Conservation (phyloP, 53 echinoderm and acorn worm species). For the Patiria pectinifera region DNA sequence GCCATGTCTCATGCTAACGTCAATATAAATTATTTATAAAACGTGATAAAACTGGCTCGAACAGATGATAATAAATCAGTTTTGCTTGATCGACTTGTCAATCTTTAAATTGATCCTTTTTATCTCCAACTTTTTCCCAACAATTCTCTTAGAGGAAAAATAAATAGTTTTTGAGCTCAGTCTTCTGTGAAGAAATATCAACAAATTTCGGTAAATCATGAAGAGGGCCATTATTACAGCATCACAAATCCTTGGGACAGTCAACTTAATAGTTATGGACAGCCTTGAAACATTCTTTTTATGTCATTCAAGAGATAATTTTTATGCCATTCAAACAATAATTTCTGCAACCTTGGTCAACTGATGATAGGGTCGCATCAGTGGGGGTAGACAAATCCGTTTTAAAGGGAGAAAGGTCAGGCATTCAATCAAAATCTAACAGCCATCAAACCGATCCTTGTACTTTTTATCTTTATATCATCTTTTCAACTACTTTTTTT, state of each 20-base stretch:
- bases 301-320: conserved; percentile 32
- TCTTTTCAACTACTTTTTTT: too few species aligned
- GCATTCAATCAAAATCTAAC: background rate
- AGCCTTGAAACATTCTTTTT: conserved; percentile 32
- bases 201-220: background rate
- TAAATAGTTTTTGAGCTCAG: background rate
- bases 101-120: background rate
- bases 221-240: background rate
- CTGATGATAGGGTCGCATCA: background rate
- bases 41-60: background rate
- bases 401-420: background rate
- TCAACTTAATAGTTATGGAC: background rate
- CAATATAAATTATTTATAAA: background rate
- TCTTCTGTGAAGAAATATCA: background rate
- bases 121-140: background rate
- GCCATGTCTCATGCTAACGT: background rate
- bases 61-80: background rate
- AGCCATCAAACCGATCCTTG: too few species aligned
- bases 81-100: background rate
- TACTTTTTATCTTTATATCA: background rate
- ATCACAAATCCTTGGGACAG: conserved; percentile 13
- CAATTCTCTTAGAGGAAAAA: background rate
- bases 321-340: conserved; percentile 24
- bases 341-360: conserved; percentile 25
- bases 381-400: background rate